Conservation (phyloP, 2,113 vertebrate species). For the Polypterus senegalus region DNA sequence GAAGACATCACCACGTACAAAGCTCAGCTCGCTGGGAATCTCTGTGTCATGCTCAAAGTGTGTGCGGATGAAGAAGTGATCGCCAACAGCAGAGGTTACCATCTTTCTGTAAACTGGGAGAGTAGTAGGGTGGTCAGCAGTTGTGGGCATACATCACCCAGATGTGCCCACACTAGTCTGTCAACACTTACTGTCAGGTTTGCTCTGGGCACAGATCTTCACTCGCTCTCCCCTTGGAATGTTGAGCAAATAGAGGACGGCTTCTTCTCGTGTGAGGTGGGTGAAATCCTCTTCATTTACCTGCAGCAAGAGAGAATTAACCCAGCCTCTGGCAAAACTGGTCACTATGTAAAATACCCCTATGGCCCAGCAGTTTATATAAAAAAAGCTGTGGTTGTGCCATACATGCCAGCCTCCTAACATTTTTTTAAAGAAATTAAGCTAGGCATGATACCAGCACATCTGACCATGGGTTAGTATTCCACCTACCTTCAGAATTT, state of each 20-base stretch:
- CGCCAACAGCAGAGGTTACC: slow-evolving; percentile 65
- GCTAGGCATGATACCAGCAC: too few species aligned
- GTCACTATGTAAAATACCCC: too few species aligned
- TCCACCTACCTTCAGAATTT: slow-evolving; percentile 75
- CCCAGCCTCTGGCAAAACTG: too few species aligned
- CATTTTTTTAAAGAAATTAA: too few species aligned
- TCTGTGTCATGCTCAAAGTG: slow-evolving; percentile 85
- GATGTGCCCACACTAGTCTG: neutral
- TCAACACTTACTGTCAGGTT: slow-evolving; percentile 76
- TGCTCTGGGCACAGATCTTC: slow-evolving; percentile 61
- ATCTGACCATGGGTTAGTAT: too few species aligned
- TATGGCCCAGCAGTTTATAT: too few species aligned
- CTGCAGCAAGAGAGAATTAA: slow-evolving; percentile 31
- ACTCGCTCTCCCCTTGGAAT: slow-evolving; percentile 54
- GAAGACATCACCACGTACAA: slow-evolving; percentile 81
- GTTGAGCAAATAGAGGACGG: slow-evolving; percentile 65
- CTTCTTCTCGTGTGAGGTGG: slow-evolving; percentile 81
- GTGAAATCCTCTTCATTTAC: slow-evolving; percentile 68
- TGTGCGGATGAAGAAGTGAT: slow-evolving; percentile 87
- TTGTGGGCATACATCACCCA: rapidly evolving
- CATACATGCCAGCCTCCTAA: neutral
- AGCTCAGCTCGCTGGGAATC: slow-evolving; percentile 51
- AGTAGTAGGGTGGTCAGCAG: neutral
- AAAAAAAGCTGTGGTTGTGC: neutral
- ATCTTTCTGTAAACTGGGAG: slow-evolving; percentile 80